phyloP scores from a whole-genome alignment of 2,113 vertebrate genomes.

The Forbesichthys papilliferus region DNA sequence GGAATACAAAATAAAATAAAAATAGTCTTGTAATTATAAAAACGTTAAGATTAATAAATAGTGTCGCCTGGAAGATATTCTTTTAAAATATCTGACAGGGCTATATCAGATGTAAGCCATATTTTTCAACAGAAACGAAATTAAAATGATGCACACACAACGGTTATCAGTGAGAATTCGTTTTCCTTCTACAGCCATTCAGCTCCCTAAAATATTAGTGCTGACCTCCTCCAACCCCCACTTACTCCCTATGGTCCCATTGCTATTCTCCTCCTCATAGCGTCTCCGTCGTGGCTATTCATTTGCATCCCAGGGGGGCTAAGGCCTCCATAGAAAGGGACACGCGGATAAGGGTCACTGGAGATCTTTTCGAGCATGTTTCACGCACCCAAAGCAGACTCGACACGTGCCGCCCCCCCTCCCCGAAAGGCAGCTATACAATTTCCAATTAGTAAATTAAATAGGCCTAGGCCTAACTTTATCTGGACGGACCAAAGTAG shows the following conservation, averaged over 20 bases:
- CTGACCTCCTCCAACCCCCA: constrained; percentile 20
- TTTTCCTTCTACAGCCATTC: constrained; percentile 8
- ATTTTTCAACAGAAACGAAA: neutral
- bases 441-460: too few species aligned
- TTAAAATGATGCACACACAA: constrained; percentile 7
- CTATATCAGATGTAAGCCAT: neutral
- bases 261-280: constrained; percentile 38
- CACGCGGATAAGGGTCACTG: constrained; percentile 67
- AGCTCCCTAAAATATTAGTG: constrained; percentile 9
- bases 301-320: constrained; percentile 68
- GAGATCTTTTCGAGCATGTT: constrained; percentile 64
- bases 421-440: neutral
- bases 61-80: neutral
- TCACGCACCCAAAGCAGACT: constrained; percentile 51
- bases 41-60: neutral
- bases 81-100: neutral
- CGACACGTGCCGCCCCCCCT: constrained; percentile 62
- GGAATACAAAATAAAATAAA: neutral
- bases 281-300: constrained; percentile 47
- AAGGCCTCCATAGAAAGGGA: constrained; percentile 65
- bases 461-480: too few species aligned
- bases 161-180: constrained; percentile 2
- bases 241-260: constrained; percentile 37
- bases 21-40: neutral
- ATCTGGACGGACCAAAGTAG: too few species aligned